A percentile compares a stretch with the other conserved stretches of the same genome.
Evolutionary conservation across 2,797 vertebrate species (phyloP).

Genomic region (Diplodus puntazzo): DNA sequence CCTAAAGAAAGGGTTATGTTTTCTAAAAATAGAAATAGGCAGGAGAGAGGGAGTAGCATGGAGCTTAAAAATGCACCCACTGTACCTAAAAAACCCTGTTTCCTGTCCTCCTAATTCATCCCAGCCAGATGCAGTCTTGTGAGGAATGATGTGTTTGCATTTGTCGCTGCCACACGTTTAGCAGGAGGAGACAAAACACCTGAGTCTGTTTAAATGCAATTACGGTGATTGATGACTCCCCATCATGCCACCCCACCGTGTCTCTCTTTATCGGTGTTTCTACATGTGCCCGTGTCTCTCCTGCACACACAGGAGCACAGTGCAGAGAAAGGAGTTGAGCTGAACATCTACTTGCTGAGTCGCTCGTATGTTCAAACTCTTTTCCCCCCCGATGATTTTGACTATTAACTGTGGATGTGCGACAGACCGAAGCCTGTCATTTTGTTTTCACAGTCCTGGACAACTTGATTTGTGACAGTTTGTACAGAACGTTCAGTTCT

Average conservation of each 20-base stretch:
- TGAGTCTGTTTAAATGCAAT: slow-evolving; percentile 60
- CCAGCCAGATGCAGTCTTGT: neutral
- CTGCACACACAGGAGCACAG: neutral
- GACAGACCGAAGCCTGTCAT: slow-evolving; percentile 2
- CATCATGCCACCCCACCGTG: neutral
- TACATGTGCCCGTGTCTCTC: neutral
- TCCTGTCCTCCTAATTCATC: slow-evolving; percentile 4
- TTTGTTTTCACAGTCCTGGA: neutral
- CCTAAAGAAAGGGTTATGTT: neutral
- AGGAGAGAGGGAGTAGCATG: neutral
- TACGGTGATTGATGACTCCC: slow-evolving; percentile 56
- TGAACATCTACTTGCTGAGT: neutral
- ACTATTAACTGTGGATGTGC: neutral
- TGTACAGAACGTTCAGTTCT: neutral
- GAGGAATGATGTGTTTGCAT: slow-evolving; percentile 60
- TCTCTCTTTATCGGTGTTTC: slow-evolving; percentile 15
- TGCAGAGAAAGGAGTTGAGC: neutral
- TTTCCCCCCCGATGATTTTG: neutral
- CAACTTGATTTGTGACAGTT: slow-evolving; percentile 29
- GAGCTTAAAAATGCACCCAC: neutral
- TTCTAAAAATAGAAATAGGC: neutral
- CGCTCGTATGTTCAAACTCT: neutral
- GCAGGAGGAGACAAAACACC: slow-evolving; percentile 48
- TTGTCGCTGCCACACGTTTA: slow-evolving; percentile 47
- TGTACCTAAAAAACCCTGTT: neutral